A percentile compares a stretch with the other conserved stretches of the same genome.
Conservation (phyloP, 2,113 vertebrate genomes). For the Ceyx cyanopectus region DNA sequence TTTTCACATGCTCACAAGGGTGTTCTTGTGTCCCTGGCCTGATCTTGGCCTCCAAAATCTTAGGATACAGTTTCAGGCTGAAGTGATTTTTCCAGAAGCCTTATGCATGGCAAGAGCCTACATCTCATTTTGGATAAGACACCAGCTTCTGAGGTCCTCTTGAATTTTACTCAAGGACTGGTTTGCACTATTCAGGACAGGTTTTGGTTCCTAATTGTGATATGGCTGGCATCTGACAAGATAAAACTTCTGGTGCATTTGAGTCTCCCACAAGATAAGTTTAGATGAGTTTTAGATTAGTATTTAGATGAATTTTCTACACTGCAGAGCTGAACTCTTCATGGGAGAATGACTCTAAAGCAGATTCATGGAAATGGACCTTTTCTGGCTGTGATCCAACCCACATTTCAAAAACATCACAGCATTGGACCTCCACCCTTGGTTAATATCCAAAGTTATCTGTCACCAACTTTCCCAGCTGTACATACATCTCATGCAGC, state of each 20-base stretch:
- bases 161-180: neutral
- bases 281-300: neutral
- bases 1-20: neutral
- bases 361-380: neutral
- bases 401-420: neutral
- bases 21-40: neutral
- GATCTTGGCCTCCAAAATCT: neutral
- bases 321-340: neutral
- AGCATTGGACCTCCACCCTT: neutral
- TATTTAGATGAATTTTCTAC: neutral
- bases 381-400: neutral
- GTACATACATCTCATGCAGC: neutral
- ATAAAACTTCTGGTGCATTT: neutral
- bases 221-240: neutral
- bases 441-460: neutral
- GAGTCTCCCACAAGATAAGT: neutral
- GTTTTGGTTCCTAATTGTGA: neutral
- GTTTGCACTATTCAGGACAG: neutral
- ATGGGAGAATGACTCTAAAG: neutral
- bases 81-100: neutral
- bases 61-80: neutral
- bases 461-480: neutral
- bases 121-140: neutral
- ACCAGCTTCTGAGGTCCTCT: neutral
- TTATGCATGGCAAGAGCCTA: neutral